phyloP scores from a whole-genome alignment of 2,888 invertebrate genomes.

The Ochropacha duplaris region DNA sequence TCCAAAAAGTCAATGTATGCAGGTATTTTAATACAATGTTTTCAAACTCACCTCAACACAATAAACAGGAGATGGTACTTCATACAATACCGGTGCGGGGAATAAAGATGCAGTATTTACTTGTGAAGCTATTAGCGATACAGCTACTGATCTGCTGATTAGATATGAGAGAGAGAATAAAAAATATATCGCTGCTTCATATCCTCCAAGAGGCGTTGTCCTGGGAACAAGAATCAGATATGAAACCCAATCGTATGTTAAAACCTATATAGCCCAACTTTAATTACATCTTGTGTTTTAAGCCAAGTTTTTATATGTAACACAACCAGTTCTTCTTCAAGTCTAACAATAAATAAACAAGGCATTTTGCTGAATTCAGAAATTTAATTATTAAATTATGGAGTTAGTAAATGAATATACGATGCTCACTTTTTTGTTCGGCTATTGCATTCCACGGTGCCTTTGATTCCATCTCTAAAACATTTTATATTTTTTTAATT shows the following conservation, averaged over 20 bases:
- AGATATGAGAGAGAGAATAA: constrained; percentile 85
- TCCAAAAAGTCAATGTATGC: too few relatives aligned
- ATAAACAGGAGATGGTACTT: constrained; percentile 82
- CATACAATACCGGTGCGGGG: constrained; percentile 80
- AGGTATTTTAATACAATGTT: too few relatives aligned
- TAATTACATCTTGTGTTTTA: too few relatives aligned
- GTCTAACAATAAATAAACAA: too few relatives aligned
- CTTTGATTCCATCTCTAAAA: constrained; percentile 49
- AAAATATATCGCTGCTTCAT: constrained; percentile 84
- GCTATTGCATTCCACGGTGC: constrained; percentile 36
- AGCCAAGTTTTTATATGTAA: too few relatives aligned
- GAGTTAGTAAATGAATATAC: too few relatives aligned
- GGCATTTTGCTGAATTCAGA: too few relatives aligned
- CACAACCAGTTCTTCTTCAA: too few relatives aligned
- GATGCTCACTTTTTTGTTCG: constrained; percentile 25
- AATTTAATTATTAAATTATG: too few relatives aligned
- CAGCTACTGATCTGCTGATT: constrained; percentile 81
- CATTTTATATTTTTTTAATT: not conserved
- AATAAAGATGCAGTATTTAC: constrained; percentile 81
- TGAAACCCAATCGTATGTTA: too few relatives aligned
- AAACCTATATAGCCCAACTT: too few relatives aligned
- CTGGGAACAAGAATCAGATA: constrained; percentile 28
- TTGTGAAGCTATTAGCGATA: constrained; percentile 81
- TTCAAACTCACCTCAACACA: constrained; percentile 79
- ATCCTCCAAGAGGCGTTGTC: constrained; percentile 68